A percentile compares a stretch with the other conserved stretches of the same genome.
These are phyloP conservation scores for Dastarcus helophoroides DNA, from an alignment of 2,888 invertebrate species.

Conservation along the genomic window DNA sequence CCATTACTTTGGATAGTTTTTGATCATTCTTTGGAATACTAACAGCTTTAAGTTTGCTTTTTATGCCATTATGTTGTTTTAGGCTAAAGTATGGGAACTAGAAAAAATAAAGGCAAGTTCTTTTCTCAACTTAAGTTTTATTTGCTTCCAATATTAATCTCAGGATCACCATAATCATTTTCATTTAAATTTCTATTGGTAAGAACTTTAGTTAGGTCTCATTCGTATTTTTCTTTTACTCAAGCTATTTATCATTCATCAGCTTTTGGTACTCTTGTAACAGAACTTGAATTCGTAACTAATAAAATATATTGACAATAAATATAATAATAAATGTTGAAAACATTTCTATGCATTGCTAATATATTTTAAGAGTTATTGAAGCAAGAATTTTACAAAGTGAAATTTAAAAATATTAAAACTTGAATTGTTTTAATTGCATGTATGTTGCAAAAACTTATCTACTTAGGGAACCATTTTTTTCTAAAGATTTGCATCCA, in stretches of 20 bases:
- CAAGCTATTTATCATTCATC: neutral
- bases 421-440: conserved; percentile 5
- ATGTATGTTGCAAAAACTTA: conserved; percentile 5
- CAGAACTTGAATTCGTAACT: neutral
- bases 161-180: no score
- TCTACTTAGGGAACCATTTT: conserved; percentile 6
- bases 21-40: no score
- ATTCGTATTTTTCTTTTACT: conserved; percentile 10
- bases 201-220: conserved; percentile 9
- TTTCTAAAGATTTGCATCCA: conserved; percentile 6
- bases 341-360: neutral
- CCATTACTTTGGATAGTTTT: no score
- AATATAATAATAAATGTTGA: no score
- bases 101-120: conserved; percentile 51
- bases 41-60: no score
- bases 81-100: conserved; percentile 47
- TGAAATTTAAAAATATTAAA: neutral
- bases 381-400: neutral
- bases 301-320: no score
- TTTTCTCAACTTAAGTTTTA: conserved; percentile 12
- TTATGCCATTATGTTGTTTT: conserved; percentile 42
- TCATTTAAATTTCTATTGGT: no score
- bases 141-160: no score
- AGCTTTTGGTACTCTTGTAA: neutral
- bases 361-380: neutral